Base-by-base conservation (phyloP, 2,888 invertebrate species). In the Morinoia aosen region DNA sequence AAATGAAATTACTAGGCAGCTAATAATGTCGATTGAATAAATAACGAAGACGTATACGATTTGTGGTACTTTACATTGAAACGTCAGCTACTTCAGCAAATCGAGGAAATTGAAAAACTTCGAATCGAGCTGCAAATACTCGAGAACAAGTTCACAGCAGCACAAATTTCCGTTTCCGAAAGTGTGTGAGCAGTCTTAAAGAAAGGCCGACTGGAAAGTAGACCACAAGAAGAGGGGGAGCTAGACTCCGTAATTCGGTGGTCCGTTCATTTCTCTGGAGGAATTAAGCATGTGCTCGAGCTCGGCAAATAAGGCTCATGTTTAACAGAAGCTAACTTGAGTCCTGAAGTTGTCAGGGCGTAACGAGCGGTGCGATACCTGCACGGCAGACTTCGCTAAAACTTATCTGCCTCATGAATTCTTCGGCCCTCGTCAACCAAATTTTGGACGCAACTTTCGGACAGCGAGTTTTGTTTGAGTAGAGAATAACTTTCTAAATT, bases 321-420 rank as follows among this genome's bases (percentile, higher is more conserved):
- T 90, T 90, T 90, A 90, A 90, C 90, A 90, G 12, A 48, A 48
- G 48, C 90, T 90, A 90, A 90, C 90, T 90, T 90, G 90, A 48
- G 90, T 48, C 90, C 90, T 48, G 48, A 90, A 90, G 90, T 90
- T 90, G 90, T 90, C 90, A 90, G 90, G 48, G 16, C 48, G 48
- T 48, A 90, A 90, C 90, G 90, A 90, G 48, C 90, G 90, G 90
- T 16, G 90, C 90, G 90, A 90, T 90, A 40, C 76, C 76, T 76
- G 76, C 76, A 76, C 76, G 76, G 76, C 76, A 76, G 76, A 76
- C 76, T 76, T 76, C 76, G 76, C 76, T 76, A 76, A 76, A 76
- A 76, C 76, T 76, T 76, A 76, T 76, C 76, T 76, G 76, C 76
- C 76, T 76, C 76, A 76, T 76, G 76, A 76, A 76, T 76, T 76